A percentile compares a stretch with the other conserved stretches of the same genome.
phyloP scores from a whole-genome alignment of 2,113 vertebrate species.

The Tretioscincus oriximinensis region DNA sequence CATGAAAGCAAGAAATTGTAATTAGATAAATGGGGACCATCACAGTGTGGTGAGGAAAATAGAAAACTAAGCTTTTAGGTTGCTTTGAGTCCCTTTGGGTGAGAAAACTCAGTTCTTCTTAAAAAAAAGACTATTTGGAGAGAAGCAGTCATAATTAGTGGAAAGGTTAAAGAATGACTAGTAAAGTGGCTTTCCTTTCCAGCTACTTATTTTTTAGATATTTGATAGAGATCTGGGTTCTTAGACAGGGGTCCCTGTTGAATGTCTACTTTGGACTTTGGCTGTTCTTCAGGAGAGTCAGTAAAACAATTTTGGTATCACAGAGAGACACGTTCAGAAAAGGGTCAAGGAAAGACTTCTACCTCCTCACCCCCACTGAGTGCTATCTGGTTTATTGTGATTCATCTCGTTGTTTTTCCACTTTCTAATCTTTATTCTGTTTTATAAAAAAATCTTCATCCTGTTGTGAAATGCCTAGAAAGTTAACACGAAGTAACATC shows the following conservation, averaged over 20 bases:
- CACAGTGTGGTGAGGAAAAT: too few species aligned
- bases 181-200: background rate
- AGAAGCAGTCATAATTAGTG: too few species aligned
- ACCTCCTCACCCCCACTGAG: slow-evolving; percentile 22
- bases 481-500: slow-evolving; percentile 52
- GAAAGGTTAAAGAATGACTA: background rate
- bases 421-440: slow-evolving; percentile 28
- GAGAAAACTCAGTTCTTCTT: too few species aligned
- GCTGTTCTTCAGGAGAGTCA: background rate
- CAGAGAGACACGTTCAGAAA: slow-evolving; percentile 25
- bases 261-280: background rate
- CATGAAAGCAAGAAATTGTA: too few species aligned
- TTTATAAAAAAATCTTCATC: slow-evolving; percentile 37
- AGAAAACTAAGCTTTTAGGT: too few species aligned
- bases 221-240: slow-evolving; percentile 48
- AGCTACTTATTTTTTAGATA: slow-evolving; percentile 35
- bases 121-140: background rate
- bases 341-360: slow-evolving; percentile 29
- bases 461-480: slow-evolving; percentile 65
- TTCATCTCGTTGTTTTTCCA: slow-evolving; percentile 40
- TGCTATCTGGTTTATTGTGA: slow-evolving; percentile 44
- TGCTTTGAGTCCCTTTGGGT: too few species aligned
- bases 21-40: too few species aligned
- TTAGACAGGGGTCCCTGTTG: slow-evolving; percentile 34
- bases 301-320: background rate